Conservation (phyloP, 2,113 vertebrate genomes). For the Protomyctophum bolini region DNA sequence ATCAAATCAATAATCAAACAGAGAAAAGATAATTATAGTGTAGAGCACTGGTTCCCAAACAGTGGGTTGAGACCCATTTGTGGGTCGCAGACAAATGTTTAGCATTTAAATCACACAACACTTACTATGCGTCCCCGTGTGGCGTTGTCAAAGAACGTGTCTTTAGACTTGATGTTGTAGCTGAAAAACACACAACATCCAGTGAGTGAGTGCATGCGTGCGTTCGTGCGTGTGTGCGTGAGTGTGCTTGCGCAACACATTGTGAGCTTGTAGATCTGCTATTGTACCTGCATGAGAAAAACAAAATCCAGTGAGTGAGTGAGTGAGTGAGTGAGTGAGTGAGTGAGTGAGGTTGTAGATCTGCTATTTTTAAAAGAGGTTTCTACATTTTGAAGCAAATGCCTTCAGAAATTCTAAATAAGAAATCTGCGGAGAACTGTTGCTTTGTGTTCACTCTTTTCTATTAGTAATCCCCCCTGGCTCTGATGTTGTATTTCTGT, state of each 20-base stretch:
- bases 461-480: no score
- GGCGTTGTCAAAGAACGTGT: constrained; percentile 95
- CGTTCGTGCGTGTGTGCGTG: neutral
- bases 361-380: no score
- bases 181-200: constrained; percentile 75
- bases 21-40: neutral
- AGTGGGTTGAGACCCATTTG: no score
- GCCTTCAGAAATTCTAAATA: no score
- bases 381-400: no score
- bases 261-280: neutral
- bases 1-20: neutral
- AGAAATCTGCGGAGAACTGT: no score
- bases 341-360: no score
- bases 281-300: no score
- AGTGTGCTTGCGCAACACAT: neutral
- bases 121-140: constrained; percentile 96
- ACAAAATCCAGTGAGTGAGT: no score
- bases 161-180: constrained; percentile 92
- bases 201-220: neutral
- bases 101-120: constrained; percentile 28
- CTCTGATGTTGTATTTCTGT: no score
- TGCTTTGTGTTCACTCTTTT: no score
- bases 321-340: no score
- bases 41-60: neutral
- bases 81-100: neutral